These are phyloP conservation scores for Troides aeacus DNA, from an alignment of 2,888 invertebrate species.

Conservation along the genomic window DNA sequence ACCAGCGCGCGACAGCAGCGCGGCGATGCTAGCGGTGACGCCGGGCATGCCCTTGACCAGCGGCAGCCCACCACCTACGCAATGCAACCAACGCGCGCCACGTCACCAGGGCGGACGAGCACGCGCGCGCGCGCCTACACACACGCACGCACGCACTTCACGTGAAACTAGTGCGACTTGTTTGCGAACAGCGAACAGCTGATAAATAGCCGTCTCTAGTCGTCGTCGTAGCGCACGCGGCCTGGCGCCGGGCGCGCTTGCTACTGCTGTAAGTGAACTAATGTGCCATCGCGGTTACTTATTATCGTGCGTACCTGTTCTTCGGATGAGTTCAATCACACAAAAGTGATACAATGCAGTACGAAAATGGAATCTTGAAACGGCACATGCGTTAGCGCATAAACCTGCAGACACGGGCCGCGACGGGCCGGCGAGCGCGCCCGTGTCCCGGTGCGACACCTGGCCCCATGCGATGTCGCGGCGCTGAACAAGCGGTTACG, in stretches of 20 bases:
- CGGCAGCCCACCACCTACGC: slow-evolving; percentile 61
- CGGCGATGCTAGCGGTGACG: slow-evolving; percentile 76
- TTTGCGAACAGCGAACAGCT: neutral
- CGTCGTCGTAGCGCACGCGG: neutral
- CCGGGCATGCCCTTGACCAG: slow-evolving; percentile 76
- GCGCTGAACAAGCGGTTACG: too few relatives aligned
- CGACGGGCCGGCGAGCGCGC: neutral
- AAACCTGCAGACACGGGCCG: neutral
- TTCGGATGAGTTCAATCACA: too few relatives aligned
- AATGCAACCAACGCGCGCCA: slow-evolving; percentile 38
- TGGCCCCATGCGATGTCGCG: too few relatives aligned
- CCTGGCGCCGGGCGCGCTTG: neutral
- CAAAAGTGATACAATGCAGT: too few relatives aligned
- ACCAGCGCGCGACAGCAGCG: slow-evolving; percentile 88
- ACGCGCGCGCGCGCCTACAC: neutral
- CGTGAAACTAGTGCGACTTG: neutral
- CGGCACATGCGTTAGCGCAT: too few relatives aligned
- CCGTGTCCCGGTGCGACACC: neutral
- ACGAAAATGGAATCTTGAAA: too few relatives aligned
- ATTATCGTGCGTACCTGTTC: too few relatives aligned
- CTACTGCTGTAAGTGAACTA: neutral
- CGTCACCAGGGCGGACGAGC: slow-evolving; percentile 21
- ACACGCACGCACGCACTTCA: neutral
- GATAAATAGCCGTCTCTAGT: neutral
- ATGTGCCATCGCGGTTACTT: too few relatives aligned